Conservation (phyloP, 2,888 invertebrate genomes). For the Frankliniella intonsa region DNA sequence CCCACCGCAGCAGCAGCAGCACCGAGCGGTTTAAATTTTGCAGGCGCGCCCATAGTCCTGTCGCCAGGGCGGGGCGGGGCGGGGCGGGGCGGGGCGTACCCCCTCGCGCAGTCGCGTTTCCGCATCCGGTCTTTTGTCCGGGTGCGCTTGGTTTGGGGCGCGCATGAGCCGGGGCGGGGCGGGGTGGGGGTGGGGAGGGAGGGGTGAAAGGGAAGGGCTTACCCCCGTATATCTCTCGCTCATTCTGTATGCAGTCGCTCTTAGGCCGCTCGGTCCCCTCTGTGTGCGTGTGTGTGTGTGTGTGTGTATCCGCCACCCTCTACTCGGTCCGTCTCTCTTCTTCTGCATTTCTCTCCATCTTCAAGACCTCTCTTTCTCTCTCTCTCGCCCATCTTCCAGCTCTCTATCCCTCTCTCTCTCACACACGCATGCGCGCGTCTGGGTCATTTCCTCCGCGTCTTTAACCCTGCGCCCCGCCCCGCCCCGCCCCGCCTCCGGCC, state of each 20-base stretch:
- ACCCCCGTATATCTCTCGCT: constrained; percentile 9
- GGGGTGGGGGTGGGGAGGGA: background rate
- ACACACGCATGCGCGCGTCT: background rate
- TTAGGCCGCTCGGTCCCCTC: background rate
- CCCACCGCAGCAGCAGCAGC: background rate
- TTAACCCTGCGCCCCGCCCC: background rate
- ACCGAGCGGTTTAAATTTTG: background rate
- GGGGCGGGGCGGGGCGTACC: background rate
- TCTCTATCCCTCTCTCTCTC: background rate
- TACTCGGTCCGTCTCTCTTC: too few relatives aligned
- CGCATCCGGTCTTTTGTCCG: constrained; percentile 13
- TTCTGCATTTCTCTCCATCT: too few relatives aligned
- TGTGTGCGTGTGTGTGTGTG: background rate
- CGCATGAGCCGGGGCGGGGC: too few relatives aligned
- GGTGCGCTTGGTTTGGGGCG: too few relatives aligned
- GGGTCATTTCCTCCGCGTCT: constrained; percentile 8
- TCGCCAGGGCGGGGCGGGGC: too few relatives aligned
- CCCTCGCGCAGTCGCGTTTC: background rate
- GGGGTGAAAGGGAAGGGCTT: background rate
- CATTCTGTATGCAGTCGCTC: constrained; percentile 8
- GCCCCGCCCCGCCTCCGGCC: background rate
- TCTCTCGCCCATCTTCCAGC: too few relatives aligned
- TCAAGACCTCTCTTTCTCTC: too few relatives aligned
- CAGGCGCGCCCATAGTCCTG: background rate
- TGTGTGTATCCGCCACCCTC: background rate